Evolutionary conservation across 2,888 invertebrate species (phyloP).

Genomic region (Phymatocera aterrima): DNA sequence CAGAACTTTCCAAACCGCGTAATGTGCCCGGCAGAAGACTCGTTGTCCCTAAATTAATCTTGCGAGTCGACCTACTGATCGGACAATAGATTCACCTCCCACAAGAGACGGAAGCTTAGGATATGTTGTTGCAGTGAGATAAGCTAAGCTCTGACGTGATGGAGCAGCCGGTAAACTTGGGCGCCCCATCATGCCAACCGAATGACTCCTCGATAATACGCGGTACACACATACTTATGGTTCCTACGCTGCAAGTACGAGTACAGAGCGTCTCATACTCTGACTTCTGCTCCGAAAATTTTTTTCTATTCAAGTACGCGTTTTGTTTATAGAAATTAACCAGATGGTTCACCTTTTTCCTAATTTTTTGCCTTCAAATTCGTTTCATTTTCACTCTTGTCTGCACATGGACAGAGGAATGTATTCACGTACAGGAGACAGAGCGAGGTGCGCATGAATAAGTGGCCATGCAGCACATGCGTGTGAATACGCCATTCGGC

Average conservation of each 20-base stretch:
- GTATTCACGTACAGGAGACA: background rate
- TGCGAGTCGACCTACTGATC: conserved; percentile 57
- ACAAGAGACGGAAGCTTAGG: conserved; percentile 68
- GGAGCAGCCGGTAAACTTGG: conserved; percentile 71
- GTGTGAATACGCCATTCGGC: conserved; percentile 20
- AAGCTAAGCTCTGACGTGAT: conserved; percentile 73
- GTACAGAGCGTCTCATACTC: background rate
- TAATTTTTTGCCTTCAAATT: background rate
- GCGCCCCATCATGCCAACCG: conserved; percentile 66
- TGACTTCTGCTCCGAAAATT: no score
- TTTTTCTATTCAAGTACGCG: background rate
- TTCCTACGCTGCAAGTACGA: background rate
- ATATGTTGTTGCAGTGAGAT: conserved; percentile 71
- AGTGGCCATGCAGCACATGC: background rate
- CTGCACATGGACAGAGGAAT: background rate
- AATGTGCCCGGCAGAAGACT: conserved; percentile 52
- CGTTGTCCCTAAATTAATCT: conserved; percentile 65
- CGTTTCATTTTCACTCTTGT: background rate
- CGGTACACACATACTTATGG: background rate
- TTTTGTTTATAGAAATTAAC: no score
- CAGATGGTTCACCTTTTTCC: background rate
- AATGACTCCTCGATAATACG: conserved; percentile 70
- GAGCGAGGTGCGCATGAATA: background rate
- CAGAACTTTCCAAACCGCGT: conserved; percentile 63
- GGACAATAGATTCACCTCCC: conserved; percentile 64